Evolutionary conservation across 1,140 invertebrate genomes (phyloP), one percentile per base, ranked within the genome.

Genomic region (Cyrtorhinus lividipennis): DNA sequence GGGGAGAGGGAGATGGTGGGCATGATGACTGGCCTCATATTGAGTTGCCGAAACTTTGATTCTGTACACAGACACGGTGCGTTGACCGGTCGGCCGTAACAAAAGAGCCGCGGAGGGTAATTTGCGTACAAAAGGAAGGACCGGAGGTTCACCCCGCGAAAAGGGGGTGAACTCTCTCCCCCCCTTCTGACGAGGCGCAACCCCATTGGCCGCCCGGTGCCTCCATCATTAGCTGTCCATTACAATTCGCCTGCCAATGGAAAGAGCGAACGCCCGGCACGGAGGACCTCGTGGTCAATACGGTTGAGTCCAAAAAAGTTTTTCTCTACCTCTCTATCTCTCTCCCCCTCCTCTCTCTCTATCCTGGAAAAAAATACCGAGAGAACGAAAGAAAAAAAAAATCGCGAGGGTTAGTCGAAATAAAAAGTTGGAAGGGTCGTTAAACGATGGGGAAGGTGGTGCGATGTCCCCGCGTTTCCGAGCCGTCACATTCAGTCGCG

Each of bases 171-270:
- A 20, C 10, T 15, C 10, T 10, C 10, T 53, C 5, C 5, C 48
- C 5, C 10, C 48, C 48, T 20, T 53, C 48, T 53, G 48, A 53
- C 48, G 48, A 20, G 48, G 48, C 48, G 48, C 48, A 10, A 15
- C 48, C 8, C 48, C 48, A 53, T 53, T 53, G 48, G 48, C 48
- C 48, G 48, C 48, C 18, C 8, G 8, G 10, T 20, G 48, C 48
- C 48, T 53, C 48, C 48, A 53, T 53, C 48, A 53, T 53, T 53
- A 53, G 48, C 48, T 53, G 48, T 53, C 48, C 48, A 53, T 53
- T 53, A 53, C 48, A 53, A 53, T 53, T 53, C 48, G 48, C 48
- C 48, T 12, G 48, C 48, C 48, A 53, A 53, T 53, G 48, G 20
- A 53, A 53, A 53, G 48, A 53, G 12, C 8, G 48, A 15, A 38